phyloP scores from a whole-genome alignment of 2,113 vertebrate species.

The Planiliza haematocheilus region DNA sequence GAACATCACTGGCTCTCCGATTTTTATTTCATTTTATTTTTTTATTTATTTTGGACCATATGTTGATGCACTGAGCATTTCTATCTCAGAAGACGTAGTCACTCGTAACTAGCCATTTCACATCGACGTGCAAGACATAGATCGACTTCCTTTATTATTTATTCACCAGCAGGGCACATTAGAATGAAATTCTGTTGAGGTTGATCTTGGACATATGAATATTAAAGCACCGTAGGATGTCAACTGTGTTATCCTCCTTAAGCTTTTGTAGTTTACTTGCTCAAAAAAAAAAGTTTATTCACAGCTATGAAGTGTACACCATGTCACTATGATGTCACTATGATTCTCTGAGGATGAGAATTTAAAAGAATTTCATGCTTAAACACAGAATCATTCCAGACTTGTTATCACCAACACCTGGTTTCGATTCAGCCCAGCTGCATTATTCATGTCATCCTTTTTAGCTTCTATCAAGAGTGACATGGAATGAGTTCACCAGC shows the following conservation, averaged over 20 bases:
- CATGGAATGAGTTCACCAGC: constrained; percentile 10
- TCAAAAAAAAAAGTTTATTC: constrained; percentile 8
- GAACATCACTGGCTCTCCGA: constrained; percentile 37
- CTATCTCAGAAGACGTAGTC: constrained; percentile 2
- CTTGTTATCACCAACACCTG: constrained; percentile 5
- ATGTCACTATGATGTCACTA: no score
- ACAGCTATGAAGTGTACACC: no score
- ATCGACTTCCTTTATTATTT: neutral
- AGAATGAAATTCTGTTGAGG: no score
- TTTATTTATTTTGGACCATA: neutral
- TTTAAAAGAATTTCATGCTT: neutral
- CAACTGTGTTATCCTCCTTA: no score
- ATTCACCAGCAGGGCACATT: no score
- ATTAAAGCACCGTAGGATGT: no score
- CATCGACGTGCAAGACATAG: neutral
- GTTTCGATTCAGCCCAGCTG: constrained; percentile 9
- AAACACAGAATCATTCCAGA: constrained; percentile 16
- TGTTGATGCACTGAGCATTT: constrained; percentile 1
- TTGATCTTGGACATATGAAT: no score
- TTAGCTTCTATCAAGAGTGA: constrained; percentile 31
- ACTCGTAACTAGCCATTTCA: neutral
- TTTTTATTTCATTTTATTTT: no score
- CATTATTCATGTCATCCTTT: constrained; percentile 46
- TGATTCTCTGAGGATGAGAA: neutral
- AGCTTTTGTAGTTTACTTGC: no score